Conservation (phyloP, 2,797 vertebrate species). For the Delichon dasypus region DNA sequence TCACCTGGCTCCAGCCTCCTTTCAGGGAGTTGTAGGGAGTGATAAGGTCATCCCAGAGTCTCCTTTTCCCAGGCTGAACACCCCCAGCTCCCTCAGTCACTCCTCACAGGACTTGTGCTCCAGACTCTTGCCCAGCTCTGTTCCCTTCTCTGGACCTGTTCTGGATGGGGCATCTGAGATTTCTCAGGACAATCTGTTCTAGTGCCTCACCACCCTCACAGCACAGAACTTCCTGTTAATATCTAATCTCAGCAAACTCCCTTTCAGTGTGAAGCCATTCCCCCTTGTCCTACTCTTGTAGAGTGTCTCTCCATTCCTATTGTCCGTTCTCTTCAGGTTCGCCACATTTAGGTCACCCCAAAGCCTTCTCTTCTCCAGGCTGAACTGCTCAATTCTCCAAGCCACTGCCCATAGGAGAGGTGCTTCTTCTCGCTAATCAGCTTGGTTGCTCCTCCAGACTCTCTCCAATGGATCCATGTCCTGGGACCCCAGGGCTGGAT, state of each 20-base stretch:
- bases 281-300: background rate
- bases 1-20: background rate
- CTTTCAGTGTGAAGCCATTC: background rate
- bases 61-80: background rate
- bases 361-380: background rate
- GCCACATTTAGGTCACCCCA: background rate
- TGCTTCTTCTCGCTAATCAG: background rate
- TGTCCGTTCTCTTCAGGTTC: background rate
- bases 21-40: background rate
- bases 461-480: accelerated
- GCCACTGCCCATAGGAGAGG: background rate
- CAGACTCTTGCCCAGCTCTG: background rate
- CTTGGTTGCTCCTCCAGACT: background rate
- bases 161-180: background rate
- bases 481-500: background rate
- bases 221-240: background rate
- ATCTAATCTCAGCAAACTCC: background rate
- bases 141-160: background rate
- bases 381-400: background rate
- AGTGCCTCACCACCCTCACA: background rate
- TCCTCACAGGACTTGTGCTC: background rate
- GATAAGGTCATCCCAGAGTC: background rate
- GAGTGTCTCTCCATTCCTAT: background rate
- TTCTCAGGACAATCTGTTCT: background rate
- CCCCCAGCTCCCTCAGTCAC: background rate